A percentile compares a stretch with the other conserved stretches of the same genome.
These are phyloP conservation scores for Phrynocephalus versicolor DNA, from an alignment of 2,113 vertebrate genomes.

Conservation along the genomic window DNA sequence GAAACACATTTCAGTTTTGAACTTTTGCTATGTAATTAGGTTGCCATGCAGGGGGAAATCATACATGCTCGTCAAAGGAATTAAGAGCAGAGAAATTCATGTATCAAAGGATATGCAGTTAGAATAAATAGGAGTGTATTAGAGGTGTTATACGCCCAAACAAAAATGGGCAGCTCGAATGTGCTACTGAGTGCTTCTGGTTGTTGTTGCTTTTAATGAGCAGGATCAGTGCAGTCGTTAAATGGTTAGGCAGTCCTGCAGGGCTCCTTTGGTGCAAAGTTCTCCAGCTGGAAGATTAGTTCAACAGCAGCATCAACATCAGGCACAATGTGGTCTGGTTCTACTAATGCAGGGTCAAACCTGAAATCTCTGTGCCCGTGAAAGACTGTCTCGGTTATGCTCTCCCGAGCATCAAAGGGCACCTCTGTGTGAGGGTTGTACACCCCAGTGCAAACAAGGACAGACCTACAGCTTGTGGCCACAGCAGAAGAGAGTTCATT, in stretches of 20 bases:
- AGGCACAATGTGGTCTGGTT: conserved; percentile 78
- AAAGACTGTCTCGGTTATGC: conserved; percentile 66
- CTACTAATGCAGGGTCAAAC: conserved; percentile 78
- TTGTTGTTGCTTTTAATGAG: neutral
- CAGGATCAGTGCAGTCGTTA: neutral
- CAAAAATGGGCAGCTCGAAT: conserved; percentile 11
- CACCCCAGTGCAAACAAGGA: conserved; percentile 89
- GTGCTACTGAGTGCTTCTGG: conserved; percentile 21
- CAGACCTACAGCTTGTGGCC: conserved; percentile 80
- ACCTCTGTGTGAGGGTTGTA: conserved; percentile 73
- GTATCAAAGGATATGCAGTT: neutral
- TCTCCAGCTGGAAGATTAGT: conserved; percentile 82
- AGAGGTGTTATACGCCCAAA: conserved; percentile 15
- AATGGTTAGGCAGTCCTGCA: neutral
- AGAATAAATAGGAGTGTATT: neutral
- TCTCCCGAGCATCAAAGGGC: conserved; percentile 52
- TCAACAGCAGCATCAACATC: conserved; percentile 87
- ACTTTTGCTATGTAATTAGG: neutral
- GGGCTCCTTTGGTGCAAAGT: conserved; percentile 63
- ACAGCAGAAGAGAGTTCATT: conserved; percentile 69
- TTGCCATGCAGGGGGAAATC: neutral
- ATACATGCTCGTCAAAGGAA: neutral
- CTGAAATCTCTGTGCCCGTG: conserved; percentile 84
- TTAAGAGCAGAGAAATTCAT: neutral
- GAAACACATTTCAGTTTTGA: neutral